phyloP scores from a whole-genome alignment of 2,113 vertebrate species.

The Grallaria varia region DNA sequence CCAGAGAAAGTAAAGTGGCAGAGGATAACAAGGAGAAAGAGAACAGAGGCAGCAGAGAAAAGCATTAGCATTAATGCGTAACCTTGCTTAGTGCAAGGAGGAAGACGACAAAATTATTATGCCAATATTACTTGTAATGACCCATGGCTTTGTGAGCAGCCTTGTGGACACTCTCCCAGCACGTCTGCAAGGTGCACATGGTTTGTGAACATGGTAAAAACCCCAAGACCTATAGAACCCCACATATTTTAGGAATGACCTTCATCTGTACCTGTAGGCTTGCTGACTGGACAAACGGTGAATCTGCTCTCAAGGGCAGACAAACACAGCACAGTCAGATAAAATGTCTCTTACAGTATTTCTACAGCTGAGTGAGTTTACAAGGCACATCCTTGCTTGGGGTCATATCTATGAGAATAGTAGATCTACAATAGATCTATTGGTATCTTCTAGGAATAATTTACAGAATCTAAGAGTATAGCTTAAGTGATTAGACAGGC shows the following conservation, averaged over 20 bases:
- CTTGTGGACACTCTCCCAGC: neutral
- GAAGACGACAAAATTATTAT: neutral
- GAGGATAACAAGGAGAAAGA: neutral
- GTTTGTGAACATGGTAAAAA: neutral
- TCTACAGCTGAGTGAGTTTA: neutral
- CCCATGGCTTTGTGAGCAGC: neutral
- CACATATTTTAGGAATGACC: neutral
- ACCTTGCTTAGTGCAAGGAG: neutral
- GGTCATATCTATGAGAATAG: neutral
- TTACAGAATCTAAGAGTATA: neutral
- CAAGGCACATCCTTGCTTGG: neutral
- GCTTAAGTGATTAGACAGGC: neutral
- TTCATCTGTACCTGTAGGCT: neutral
- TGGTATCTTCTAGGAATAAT: neutral
- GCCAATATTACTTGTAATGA: neutral
- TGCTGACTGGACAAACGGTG: neutral
- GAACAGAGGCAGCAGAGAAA: neutral
- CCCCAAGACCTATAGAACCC: neutral
- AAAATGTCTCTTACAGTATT: neutral
- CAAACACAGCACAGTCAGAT: neutral
- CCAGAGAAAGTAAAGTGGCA: neutral
- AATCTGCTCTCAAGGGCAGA: neutral
- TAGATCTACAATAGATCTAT: neutral
- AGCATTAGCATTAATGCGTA: neutral
- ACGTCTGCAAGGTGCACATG: neutral